These are phyloP conservation scores for Volucella inanis DNA, from an alignment of 2,888 invertebrate species.

Conservation along the genomic window DNA sequence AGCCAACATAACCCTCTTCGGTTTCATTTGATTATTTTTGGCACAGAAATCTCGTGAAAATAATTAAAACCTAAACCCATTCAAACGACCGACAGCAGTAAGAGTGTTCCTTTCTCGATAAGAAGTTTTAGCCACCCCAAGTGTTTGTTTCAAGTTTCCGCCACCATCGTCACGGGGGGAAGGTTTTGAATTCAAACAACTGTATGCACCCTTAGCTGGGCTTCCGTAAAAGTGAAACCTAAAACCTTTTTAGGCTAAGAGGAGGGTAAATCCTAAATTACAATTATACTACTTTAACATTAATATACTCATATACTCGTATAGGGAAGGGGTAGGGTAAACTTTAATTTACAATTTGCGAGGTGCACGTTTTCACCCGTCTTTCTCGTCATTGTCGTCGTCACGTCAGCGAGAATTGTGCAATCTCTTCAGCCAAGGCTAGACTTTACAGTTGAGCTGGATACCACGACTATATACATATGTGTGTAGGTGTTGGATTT, in stretches of 20 bases:
- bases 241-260: conserved; percentile 38
- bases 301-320: conserved; percentile 1
- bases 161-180: not conserved
- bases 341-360: conserved; percentile 56
- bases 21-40: conserved; percentile 70
- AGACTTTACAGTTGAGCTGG: not conserved
- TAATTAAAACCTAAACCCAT: conserved; percentile 73
- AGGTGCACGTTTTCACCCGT: conserved; percentile 47
- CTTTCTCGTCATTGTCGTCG: not conserved
- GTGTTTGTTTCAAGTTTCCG: conserved; percentile 44
- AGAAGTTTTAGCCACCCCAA: conserved; percentile 50
- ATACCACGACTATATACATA: conserved; percentile 11
- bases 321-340: conserved; percentile 1
- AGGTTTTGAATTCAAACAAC: no score
- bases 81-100: conserved; percentile 62
- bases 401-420: not conserved
- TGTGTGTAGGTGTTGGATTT: conserved; percentile 53
- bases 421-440: not conserved
- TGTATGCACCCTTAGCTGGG: not conserved
- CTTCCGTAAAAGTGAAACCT: conserved; percentile 44
- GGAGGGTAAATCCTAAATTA: conserved; percentile 41
- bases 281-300: conserved; percentile 68
- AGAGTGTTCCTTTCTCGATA: conserved; percentile 57
- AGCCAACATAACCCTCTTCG: conserved; percentile 2
- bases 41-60: conserved; percentile 71